Conservation (phyloP, 2,113 vertebrate genomes). For the Corythoichthys haematopterus region DNA sequence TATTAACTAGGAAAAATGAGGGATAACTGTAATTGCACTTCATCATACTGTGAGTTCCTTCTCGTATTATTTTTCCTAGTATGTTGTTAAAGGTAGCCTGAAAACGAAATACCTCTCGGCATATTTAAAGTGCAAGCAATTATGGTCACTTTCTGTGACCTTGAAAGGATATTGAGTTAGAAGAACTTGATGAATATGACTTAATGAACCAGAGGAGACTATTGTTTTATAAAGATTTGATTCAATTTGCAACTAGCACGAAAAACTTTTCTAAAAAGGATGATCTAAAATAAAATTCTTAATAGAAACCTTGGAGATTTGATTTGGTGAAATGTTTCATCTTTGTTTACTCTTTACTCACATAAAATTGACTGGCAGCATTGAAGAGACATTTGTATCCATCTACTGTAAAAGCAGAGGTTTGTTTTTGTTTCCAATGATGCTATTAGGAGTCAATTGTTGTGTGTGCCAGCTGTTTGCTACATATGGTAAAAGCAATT, state of each 20-base stretch:
- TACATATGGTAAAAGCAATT: slow-evolving; percentile 62
- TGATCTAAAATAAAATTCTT: neutral
- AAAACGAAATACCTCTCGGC: no score
- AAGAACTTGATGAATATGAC: neutral
- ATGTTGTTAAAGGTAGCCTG: neutral
- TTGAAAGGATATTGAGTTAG: neutral
- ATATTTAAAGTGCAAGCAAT: neutral
- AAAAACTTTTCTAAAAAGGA: neutral
- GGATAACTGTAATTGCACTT: neutral
- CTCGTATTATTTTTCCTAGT: neutral
- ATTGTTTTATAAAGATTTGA: neutral
- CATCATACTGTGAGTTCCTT: neutral
- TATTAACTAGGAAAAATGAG: no score
- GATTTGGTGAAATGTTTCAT: neutral
- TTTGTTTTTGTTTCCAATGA: slow-evolving; percentile 22
- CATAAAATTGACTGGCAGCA: neutral
- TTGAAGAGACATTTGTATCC: slow-evolving; percentile 10
- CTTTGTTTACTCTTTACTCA: neutral
- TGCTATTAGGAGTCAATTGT: slow-evolving; percentile 42
- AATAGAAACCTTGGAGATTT: neutral
- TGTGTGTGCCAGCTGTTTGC: slow-evolving; percentile 53
- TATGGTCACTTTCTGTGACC: neutral
- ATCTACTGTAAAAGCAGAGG: slow-evolving; percentile 27
- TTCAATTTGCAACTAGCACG: neutral
- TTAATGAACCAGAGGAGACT: neutral